These are phyloP conservation scores for Ganaspis brasiliensis DNA, from an alignment of 2,888 invertebrate genomes.

Conservation along the genomic window DNA sequence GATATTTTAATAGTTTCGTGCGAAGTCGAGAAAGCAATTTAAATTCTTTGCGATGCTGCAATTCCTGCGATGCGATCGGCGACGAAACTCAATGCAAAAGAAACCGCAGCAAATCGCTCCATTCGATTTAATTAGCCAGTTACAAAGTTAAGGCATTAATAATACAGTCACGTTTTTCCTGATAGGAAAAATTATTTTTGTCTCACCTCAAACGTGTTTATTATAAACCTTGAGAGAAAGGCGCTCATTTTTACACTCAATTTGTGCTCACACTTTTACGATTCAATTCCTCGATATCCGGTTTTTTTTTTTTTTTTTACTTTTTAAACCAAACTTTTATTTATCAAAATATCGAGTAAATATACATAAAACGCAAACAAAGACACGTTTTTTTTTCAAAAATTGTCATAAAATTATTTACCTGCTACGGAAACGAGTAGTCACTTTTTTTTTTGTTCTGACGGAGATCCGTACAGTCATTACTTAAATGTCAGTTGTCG, in stretches of 20 bases:
- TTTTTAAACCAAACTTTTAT: too few relatives aligned
- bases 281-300: background rate
- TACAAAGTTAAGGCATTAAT: constrained; percentile 24
- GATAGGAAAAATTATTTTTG: constrained; percentile 19
- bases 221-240: constrained; percentile 20
- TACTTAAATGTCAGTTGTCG: background rate
- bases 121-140: constrained; percentile 40
- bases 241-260: background rate
- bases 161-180: constrained; percentile 25
- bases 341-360: too few relatives aligned
- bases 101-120: constrained; percentile 39
- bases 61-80: constrained; percentile 25
- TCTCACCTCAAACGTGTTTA: constrained; percentile 19
- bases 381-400: too few relatives aligned
- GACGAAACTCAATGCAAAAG: constrained; percentile 25
- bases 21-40: constrained; percentile 33
- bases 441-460: background rate
- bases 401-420: background rate
- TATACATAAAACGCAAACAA: too few relatives aligned
- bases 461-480: background rate
- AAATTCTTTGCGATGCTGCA: constrained; percentile 40
- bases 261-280: background rate
- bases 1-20: constrained; percentile 39
- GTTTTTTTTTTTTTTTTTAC: too few relatives aligned
- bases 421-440: background rate